Percentiles rank a stretch among this genome's conserved stretches.
phyloP scores from a whole-genome alignment of 2,113 vertebrate species.

The Pangasianodon hypophthalmus region DNA sequence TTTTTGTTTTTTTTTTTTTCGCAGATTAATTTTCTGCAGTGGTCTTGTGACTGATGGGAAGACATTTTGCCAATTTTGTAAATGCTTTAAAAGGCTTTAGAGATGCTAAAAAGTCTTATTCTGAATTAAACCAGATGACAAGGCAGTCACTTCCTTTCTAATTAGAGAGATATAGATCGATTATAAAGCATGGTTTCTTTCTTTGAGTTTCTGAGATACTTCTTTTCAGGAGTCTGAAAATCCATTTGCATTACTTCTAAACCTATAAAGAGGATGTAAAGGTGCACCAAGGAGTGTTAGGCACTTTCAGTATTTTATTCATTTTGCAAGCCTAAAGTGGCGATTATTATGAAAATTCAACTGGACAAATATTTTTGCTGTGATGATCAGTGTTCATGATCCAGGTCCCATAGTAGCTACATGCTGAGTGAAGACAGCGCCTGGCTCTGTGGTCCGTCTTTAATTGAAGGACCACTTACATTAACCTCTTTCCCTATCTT shows the following conservation, averaged over 20 bases:
- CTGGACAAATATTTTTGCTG: conserved; percentile 66
- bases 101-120: conserved; percentile 38
- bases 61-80: conserved; percentile 30
- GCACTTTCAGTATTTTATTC: neutral
- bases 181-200: conserved; percentile 14
- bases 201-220: conserved; percentile 1
- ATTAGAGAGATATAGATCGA: conserved; percentile 36
- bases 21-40: conserved; percentile 62
- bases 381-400: conserved; percentile 68
- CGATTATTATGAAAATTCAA: conserved; percentile 30
- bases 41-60: conserved; percentile 42
- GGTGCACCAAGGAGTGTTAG: no score
- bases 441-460: conserved; percentile 61
- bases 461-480: conserved; percentile 73
- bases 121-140: conserved; percentile 15
- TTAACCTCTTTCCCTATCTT: conserved; percentile 61
- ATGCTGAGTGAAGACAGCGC: conserved; percentile 58
- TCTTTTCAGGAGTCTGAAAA: neutral
- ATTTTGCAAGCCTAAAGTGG: neutral
- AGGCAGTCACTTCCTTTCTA: conserved; percentile 23
- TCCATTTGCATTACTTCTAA: neutral
- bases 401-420: conserved; percentile 54
- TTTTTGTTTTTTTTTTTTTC: conserved; percentile 50
- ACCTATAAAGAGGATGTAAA: neutral
- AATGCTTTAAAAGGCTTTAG: conserved; percentile 25